Evolutionary conservation across 1,140 invertebrate genomes (phyloP).

Genomic region (Palaemon carinicauda): DNA sequence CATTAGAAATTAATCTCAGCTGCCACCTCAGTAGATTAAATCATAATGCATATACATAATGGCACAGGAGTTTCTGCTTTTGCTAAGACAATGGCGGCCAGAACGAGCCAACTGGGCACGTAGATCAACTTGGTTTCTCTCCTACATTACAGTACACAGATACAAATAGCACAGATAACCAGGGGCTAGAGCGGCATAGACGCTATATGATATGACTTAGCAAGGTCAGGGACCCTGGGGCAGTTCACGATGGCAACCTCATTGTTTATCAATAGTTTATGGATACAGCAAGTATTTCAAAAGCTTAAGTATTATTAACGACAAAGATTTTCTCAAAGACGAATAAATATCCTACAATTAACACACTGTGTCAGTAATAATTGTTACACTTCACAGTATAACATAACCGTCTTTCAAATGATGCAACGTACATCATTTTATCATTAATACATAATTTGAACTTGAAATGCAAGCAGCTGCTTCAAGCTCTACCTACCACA

Average conservation of each 20-base stretch:
- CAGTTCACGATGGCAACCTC: neutral
- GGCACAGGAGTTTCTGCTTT: constrained; percentile 14
- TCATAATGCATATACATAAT: constrained; percentile 15
- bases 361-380: constrained; percentile 46
- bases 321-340: constrained; percentile 53
- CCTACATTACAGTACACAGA: constrained; percentile 41
- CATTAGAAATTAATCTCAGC: neutral
- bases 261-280: constrained; percentile 40
- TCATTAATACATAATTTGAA: neutral
- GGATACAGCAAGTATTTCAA: constrained; percentile 55
- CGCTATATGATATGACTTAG: constrained; percentile 48
- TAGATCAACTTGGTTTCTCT: constrained; percentile 15
- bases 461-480: neutral
- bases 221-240: constrained; percentile 9
- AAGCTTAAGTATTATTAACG: constrained; percentile 55
- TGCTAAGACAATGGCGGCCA: constrained; percentile 23
- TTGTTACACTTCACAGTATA: constrained; percentile 36
- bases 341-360: constrained; percentile 51
- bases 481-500: neutral
- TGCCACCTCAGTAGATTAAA: neutral
- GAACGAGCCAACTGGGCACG: constrained; percentile 13
- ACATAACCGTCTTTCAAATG: constrained; percentile 24
- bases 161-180: constrained; percentile 52
- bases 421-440: constrained; percentile 27
- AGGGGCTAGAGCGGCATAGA: constrained; percentile 34